Evolutionary conservation across 2,113 vertebrate genomes (phyloP), one percentile per base, ranked within the genome.

Genomic region (Galeopterus variegatus): DNA sequence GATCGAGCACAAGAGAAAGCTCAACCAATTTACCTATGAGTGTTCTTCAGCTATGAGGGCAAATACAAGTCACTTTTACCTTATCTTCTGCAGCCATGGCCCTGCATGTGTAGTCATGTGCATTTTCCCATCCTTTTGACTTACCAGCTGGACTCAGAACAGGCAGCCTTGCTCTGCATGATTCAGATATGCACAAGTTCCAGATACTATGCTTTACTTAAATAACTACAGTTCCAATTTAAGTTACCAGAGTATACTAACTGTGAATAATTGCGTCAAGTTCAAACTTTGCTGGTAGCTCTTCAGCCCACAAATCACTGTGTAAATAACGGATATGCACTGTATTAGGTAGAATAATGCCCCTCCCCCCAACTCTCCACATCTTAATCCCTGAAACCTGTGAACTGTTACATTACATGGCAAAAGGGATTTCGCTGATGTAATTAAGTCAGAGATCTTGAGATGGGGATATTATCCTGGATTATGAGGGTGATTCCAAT

Each of bases 171-270:
- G 13, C 48, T 90, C 79, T 88, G 36, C 4, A 17, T 90, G 58
- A 41, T 81, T 93, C 45, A 81, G 36, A 80, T 93, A 48, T 26
- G 9, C 33, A 88, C 14, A 70, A 81, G 92, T 92, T 81, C 81
- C 21, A 52, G 24, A 84, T 84, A 90, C 52, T 31, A 0, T 56
- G 18, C 50, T 88, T 93, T 92, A 86, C 19, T 86, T 88, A 93
- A 81, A 41, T 75, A 70, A 72, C 31, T n/a, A 80, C 24, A 95
- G 52, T 70, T 76, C 50, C 56, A 8, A 84, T 95, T 79, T 81
- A 52, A 91, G 19, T 80, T 70, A 67, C 19, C 9, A 6, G 56
- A 54, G 24, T n/a, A 26, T 88, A 65, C 64, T 75, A 91, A 80
- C 70, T 80, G 18, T 70, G 31, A 88, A 8, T 60, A 75, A 82